Conservation (phyloP, 2,888 invertebrate species). For the Desoria tigrina region DNA sequence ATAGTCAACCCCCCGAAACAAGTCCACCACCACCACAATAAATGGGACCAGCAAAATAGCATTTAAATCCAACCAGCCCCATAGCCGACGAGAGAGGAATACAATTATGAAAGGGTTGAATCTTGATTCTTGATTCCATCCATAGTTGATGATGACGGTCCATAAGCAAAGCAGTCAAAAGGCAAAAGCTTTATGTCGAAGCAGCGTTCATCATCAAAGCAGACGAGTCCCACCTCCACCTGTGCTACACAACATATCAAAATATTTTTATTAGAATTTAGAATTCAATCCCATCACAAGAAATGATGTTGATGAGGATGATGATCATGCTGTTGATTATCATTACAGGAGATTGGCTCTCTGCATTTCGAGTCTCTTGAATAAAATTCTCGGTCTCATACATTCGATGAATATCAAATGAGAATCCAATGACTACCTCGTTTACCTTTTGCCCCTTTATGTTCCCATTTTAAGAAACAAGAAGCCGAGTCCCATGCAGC, state of each 20-base stretch:
- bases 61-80: too few relatives aligned
- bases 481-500: background rate
- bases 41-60: background rate
- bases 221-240: background rate
- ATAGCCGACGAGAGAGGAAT: too few relatives aligned
- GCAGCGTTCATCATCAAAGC: too few relatives aligned
- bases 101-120: too few relatives aligned
- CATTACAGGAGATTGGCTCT: background rate
- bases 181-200: too few relatives aligned
- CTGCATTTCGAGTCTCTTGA: background rate
- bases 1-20: too few relatives aligned
- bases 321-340: background rate
- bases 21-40: background rate
- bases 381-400: background rate
- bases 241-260: conserved; percentile 12
- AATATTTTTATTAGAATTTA: conserved; percentile 21
- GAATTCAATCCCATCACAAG: background rate
- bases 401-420: too few relatives aligned
- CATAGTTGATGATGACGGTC: too few relatives aligned
- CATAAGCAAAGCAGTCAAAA: too few relatives aligned
- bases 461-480: conserved; percentile 22
- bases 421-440: conserved; percentile 13
- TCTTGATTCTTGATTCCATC: too few relatives aligned
- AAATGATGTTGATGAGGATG: background rate
- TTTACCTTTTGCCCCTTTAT: conserved; percentile 20